A percentile compares a stretch with the other conserved stretches of the same genome.
Conservation (phyloP, 2,888 invertebrate species). For the Operophtera brumata region DNA sequence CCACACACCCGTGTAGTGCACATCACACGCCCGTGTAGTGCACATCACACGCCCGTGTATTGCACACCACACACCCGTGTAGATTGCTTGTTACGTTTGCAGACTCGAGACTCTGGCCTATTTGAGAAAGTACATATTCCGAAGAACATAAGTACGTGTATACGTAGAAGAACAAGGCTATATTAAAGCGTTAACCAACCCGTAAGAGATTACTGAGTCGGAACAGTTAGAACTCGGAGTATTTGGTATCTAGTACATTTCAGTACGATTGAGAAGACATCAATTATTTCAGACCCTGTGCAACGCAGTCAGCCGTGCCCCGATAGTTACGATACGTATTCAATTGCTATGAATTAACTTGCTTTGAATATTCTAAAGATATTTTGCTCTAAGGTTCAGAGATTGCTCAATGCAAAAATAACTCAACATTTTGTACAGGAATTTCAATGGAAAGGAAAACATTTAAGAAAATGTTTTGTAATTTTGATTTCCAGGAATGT, state of each 20-base stretch:
- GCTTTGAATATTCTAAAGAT: conserved; percentile 48
- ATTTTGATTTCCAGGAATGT: background rate
- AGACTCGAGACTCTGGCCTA: too few species aligned
- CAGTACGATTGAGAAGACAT: conserved; percentile 48
- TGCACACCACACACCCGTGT: too few species aligned
- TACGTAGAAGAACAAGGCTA: too few species aligned
- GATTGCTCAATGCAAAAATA: conserved; percentile 6
- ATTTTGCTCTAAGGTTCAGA: conserved; percentile 33
- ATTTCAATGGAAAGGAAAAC: background rate
- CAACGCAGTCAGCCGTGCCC: conserved; percentile 37
- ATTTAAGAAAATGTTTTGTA: background rate
- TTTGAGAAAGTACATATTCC: too few species aligned
- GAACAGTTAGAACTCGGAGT: conserved; percentile 25
- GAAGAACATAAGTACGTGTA: too few species aligned
- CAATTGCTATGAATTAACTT: conserved; percentile 42
- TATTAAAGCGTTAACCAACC: conserved; percentile 6
- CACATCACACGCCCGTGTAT: too few species aligned
- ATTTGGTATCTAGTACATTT: conserved; percentile 38
- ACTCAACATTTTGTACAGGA: background rate
- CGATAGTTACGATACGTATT: conserved; percentile 35
- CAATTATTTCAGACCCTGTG: conserved; percentile 53
- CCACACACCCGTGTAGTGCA: too few species aligned
- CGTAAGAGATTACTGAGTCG: conserved; percentile 20
- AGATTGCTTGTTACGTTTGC: too few species aligned
- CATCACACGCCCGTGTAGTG: too few species aligned